Conservation (phyloP, 2,797 vertebrate genomes). For the Petrocephalus sullivani region DNA sequence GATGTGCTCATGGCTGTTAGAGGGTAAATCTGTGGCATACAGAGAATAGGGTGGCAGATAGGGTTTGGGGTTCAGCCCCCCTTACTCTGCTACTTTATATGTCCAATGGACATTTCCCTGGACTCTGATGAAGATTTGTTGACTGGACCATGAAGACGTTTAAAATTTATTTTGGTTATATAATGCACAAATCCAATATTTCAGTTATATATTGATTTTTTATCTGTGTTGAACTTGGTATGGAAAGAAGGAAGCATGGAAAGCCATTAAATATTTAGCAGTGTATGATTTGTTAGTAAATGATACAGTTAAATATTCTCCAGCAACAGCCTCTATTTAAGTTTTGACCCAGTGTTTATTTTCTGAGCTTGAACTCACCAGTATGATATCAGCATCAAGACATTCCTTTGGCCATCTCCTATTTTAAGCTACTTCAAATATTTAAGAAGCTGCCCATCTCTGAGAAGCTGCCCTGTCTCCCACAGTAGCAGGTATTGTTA, state of each 20-base stretch:
- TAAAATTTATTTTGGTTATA: neutral
- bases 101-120: neutral
- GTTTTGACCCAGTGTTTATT: neutral
- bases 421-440: neutral
- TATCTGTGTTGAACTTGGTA: neutral
- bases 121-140: neutral
- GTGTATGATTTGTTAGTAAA: neutral
- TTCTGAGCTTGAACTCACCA: neutral
- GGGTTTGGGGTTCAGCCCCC: neutral
- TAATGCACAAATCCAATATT: neutral
- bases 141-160: neutral
- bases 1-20: neutral
- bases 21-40: too few relatives aligned
- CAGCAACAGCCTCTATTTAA: neutral
- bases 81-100: neutral
- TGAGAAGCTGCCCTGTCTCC: neutral
- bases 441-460: neutral
- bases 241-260: neutral
- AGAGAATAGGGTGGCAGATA: neutral
- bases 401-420: neutral
- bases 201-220: neutral
- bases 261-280: neutral
- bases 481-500: neutral
- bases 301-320: neutral
- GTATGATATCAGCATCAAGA: neutral